These are phyloP conservation scores for Aselliscus stoliczkanus DNA, from an alignment of 2,797 vertebrate genomes.

Conservation along the genomic window DNA sequence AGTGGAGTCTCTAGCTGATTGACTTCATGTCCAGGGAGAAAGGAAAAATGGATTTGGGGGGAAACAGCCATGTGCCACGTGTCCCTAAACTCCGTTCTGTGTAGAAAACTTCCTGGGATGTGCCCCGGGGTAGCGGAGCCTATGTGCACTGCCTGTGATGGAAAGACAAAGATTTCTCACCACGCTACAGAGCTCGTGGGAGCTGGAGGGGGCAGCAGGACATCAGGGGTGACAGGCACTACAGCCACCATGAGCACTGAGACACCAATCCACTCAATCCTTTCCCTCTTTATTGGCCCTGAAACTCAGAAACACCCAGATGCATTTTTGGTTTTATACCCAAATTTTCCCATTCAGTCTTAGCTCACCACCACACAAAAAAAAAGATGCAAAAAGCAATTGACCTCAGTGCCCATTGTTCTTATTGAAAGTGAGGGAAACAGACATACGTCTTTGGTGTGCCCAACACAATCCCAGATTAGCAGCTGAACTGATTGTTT, in stretches of 20 bases:
- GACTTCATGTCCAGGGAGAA: neutral
- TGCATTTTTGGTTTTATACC: neutral
- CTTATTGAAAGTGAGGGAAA: neutral
- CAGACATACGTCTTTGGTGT: neutral
- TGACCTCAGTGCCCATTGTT: neutral
- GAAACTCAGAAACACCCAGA: neutral
- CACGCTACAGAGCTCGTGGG: neutral
- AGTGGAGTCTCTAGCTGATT: neutral
- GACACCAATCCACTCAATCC: neutral
- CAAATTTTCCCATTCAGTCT: neutral
- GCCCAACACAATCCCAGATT: neutral
- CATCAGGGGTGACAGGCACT: neutral
- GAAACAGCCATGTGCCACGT: neutral
- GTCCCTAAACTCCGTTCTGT: neutral
- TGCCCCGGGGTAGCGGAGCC: accelerated
- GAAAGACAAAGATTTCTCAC: neutral
- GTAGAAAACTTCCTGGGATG: neutral
- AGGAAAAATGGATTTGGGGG: neutral
- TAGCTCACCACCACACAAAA: neutral
- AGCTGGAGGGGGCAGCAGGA: neutral
- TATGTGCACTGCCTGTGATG: neutral
- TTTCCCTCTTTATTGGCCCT: neutral
- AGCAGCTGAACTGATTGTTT: neutral
- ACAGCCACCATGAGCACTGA: neutral
- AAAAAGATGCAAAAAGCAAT: neutral